Base-by-base conservation (phyloP, 1,140 invertebrate genomes). In the Eueides isabella region DNA sequence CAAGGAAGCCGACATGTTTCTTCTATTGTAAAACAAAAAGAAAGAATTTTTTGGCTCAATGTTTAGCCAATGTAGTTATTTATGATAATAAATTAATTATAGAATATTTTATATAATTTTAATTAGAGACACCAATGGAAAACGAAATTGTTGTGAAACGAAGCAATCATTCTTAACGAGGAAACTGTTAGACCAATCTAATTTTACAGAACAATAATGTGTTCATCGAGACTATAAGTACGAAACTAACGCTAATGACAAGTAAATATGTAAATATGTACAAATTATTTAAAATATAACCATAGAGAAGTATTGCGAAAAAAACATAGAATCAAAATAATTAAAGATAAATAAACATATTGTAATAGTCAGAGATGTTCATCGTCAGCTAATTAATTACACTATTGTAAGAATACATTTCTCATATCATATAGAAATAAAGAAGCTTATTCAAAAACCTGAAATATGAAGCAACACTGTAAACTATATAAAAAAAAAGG, bases 401-500 rank as follows among this genome's bases (percentile, higher is more conserved):
- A 44, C n/a, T 5, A n/a, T n/a, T 19, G 14, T 19, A 11, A n/a
- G n/a, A 44, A 19, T 55, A 55, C 44, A 55, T 55, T 44, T 23
- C 44, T 7, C 2, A 6, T 19, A 55, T 23, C 44, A 23, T 55
- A n/a, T n/a, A 2, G 19, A 7, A 55, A 55, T n/a, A 23, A 11
- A 55, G 23, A n/a, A 23, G 5, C 31, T 31, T 38, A 38, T 38
- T 38, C 12, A 44, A 44, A 44, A n/a, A 19, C 19, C 26, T 55
- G 48, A 23, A 55, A 26, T 26, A 55, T 55, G 23, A 55, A 23
- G 23, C 48, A 55, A 55, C 23, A 4, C 19, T 55, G 23, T n/a
- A n/a, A 55, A 55, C 23, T 55, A 23, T 55, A 19, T 55, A 55
- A 55, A 23, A 55, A 55, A 55, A 55, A 55, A 44, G 41, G 41